Conservation (phyloP, 2,797 vertebrate genomes). For the Xenentodon cancila region DNA sequence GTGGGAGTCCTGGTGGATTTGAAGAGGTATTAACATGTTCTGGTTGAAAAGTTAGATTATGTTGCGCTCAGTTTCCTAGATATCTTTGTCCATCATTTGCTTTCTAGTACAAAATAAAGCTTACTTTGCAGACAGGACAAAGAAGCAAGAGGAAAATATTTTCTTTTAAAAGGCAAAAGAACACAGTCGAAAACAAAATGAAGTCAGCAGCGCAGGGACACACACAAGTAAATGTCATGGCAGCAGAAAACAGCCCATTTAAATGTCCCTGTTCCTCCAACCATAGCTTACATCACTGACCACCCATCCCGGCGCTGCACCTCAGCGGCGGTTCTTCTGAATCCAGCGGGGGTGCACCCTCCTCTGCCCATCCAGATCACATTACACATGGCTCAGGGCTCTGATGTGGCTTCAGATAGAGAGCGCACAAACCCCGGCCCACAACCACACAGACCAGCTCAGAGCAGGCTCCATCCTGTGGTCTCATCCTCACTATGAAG, state of each 20-base stretch:
- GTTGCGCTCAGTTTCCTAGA: not conserved
- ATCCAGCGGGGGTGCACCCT: conserved; percentile 63
- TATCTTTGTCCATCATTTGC: not conserved
- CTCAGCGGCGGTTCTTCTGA: conserved; percentile 58
- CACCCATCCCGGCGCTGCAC: conserved; percentile 53
- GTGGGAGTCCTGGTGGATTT: too few species aligned
- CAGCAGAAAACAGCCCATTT: conserved; percentile 31
- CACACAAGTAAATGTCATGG: conserved; percentile 5
- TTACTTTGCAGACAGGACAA: not conserved
- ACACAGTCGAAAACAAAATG: too few species aligned
- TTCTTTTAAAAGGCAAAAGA: too few species aligned
- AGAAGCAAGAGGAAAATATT: conserved; percentile 1
- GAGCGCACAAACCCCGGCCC: conserved; percentile 68
- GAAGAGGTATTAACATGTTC: too few species aligned
- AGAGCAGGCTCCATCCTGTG: conserved; percentile 66
- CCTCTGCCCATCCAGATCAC: conserved; percentile 66
- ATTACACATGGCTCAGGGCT: conserved; percentile 72
- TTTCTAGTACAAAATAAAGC: not conserved
- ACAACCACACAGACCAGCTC: conserved; percentile 68
- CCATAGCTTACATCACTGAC: conserved; percentile 71
- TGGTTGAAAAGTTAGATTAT: not conserved
- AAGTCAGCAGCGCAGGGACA: too few species aligned
- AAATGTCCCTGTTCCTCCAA: conserved; percentile 31
- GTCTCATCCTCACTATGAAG: conserved; percentile 68
- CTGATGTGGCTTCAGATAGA: conserved; percentile 80